Base-by-base conservation (phyloP, 1,140 invertebrate genomes). In the Radopholus similis region DNA sequence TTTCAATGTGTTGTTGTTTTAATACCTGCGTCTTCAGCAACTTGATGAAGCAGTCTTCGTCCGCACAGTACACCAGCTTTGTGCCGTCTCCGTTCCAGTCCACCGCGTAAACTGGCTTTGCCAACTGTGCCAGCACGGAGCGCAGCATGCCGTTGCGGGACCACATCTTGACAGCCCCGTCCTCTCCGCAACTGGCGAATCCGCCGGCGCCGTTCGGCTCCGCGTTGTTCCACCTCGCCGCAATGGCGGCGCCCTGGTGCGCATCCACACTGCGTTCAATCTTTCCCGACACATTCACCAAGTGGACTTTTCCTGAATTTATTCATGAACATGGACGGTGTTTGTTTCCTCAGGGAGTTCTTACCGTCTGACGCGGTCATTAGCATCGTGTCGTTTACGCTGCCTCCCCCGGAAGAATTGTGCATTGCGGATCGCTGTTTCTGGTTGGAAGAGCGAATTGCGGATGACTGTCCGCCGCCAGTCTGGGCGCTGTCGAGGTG, bases 161-260 rank as follows among this genome's bases (percentile, higher is more conserved):
- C 94, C 95, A 99, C 64, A 97, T 89, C 85, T 97, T 96, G 0
- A 97, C 88, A 38, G 88, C 87, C 13, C 95, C 95, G 86, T 99
- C 95, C 86, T 98, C 94, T 1, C 94, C 93, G 78, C 75, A 89
- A 90, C 89, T 80, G 92, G 95, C 2, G 95, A 84, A 47, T 97
- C 86, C 11, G 91, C 90, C 44, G 90, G 89, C 4, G 92, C 95
- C 86, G 97, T 93, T 64, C 89, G 88, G 84, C 90, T 95, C 65
- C 9, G 18, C 23, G 44, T 35, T 62, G 49, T 34, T 62, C 95
- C 95, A 97, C 78, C 84, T 75, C 2, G 83, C 83, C 44, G 88
- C 86, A 4, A 93, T 86, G 58, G 91, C 89, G 15, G 93, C 92
- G 53, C 88, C 93, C 83, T 90, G 89, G 83, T 98, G 95, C 47